These are phyloP conservation scores for Myoxocephalus aenaeus DNA, from an alignment of 2,797 vertebrate genomes.

Conservation along the genomic window DNA sequence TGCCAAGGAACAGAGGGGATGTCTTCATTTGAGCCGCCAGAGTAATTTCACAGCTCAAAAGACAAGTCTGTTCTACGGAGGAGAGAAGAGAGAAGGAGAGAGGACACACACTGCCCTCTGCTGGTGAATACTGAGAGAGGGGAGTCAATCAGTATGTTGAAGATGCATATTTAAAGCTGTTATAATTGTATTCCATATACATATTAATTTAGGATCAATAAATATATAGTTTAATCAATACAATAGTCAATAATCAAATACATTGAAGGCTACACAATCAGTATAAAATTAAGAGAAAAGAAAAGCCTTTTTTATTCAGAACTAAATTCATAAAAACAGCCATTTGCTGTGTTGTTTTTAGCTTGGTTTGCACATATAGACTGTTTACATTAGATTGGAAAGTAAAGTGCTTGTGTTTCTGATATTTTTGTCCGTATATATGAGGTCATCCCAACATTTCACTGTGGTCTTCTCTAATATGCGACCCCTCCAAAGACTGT, in stretches of 20 bases:
- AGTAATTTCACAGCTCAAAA: constrained; percentile 67
- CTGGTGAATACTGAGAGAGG: constrained; percentile 39
- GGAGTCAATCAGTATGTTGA: neutral
- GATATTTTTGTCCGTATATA: constrained; percentile 1
- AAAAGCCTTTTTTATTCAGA: neutral
- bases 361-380: neutral
- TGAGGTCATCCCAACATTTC: constrained; percentile 33
- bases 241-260: neutral
- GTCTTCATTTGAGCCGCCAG: constrained; percentile 72
- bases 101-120: constrained; percentile 76
- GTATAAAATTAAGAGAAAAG: neutral
- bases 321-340: neutral
- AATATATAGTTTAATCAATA: neutral
- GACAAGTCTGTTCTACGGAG: constrained; percentile 35
- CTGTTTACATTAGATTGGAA: neutral
- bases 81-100: neutral
- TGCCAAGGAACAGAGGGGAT: constrained; percentile 58
- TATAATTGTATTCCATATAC: neutral
- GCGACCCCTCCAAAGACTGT: constrained; percentile 31
- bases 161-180: neutral
- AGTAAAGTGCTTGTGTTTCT: neutral
- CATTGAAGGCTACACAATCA: neutral
- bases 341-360: neutral
- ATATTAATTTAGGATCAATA: neutral
- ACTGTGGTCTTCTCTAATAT: neutral